phyloP scores from a whole-genome alignment of 1,140 invertebrate genomes.

The Cepaea nemoralis region DNA sequence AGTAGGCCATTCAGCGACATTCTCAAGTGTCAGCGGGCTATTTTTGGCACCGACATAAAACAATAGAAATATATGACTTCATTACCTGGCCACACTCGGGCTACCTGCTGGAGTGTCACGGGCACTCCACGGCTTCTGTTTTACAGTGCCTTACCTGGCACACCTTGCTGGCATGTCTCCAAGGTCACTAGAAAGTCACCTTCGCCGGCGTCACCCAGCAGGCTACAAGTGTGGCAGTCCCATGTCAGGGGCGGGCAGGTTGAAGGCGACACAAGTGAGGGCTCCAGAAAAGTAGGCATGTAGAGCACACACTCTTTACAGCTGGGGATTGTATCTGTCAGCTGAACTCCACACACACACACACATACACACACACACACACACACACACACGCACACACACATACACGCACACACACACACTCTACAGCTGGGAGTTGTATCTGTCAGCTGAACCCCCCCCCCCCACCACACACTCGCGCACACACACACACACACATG shows the following conservation, averaged over 20 bases:
- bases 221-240: background rate
- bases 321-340: background rate
- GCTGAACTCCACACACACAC: slow-evolving; percentile 51
- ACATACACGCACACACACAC: background rate
- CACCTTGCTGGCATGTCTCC: background rate
- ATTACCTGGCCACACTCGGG: no score
- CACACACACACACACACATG: no score
- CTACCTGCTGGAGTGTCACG: no score
- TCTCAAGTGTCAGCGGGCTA: no score
- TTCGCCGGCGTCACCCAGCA: background rate
- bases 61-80: no score
- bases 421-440: background rate
- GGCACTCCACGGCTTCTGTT: no score
- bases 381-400: background rate
- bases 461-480: no score
- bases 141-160: background rate
- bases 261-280: background rate
- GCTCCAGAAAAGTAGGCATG: background rate
- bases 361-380: background rate
- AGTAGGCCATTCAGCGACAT: no score
- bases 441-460: background rate
- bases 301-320: background rate
- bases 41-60: no score
- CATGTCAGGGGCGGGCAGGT: background rate
- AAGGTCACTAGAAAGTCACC: background rate